Evolutionary conservation across 2,888 invertebrate genomes (phyloP).

Genomic region (Synergus umbraculus): DNA sequence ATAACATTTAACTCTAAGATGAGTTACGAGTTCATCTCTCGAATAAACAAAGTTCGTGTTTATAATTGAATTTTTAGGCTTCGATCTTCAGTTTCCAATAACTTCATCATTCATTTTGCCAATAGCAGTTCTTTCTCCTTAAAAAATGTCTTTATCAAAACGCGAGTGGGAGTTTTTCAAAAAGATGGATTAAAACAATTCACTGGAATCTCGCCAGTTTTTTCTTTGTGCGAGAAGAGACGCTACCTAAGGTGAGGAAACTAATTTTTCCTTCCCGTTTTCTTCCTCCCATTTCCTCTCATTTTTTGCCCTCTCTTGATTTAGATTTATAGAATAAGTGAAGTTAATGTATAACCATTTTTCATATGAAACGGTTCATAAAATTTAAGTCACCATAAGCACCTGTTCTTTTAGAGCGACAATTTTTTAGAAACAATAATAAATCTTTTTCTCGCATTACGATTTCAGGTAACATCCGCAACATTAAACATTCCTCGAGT

Average conservation of each 20-base stretch:
- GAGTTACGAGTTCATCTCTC: neutral
- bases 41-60: neutral
- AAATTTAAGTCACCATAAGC: neutral
- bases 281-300: neutral
- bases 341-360: neutral
- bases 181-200: slow-evolving; percentile 38
- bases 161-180: slow-evolving; percentile 40
- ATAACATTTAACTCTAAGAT: neutral
- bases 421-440: neutral
- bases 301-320: neutral
- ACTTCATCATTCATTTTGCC: neutral
- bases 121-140: neutral
- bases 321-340: neutral
- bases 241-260: slow-evolving; percentile 35
- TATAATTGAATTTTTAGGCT: neutral
- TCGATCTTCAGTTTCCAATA: neutral
- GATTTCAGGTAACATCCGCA: slow-evolving; percentile 21
- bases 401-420: neutral
- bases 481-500: neutral
- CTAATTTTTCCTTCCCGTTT: slow-evolving; percentile 4
- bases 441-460: neutral
- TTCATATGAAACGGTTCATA: neutral
- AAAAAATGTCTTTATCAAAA: slow-evolving; percentile 24
- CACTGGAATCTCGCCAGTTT: slow-evolving; percentile 30
- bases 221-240: slow-evolving; percentile 6